These are phyloP conservation scores for Hippocampus mohnikei DNA, from an alignment of 2,113 vertebrate genomes.

Conservation along the genomic window DNA sequence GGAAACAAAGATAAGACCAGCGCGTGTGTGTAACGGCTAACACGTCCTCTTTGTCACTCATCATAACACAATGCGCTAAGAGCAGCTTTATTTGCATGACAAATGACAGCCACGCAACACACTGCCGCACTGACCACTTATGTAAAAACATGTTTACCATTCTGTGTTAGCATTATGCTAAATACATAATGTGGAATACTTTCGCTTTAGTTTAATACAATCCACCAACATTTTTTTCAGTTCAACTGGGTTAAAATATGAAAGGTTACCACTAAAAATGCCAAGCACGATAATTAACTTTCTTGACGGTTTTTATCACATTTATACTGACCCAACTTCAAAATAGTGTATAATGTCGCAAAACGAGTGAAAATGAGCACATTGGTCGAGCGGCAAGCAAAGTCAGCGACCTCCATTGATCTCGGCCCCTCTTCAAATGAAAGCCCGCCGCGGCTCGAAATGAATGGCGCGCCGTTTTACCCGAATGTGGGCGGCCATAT, in stretches of 20 bases:
- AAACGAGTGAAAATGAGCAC: not conserved
- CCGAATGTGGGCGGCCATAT: not conserved
- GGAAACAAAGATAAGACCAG: not conserved
- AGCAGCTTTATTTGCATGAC: not conserved
- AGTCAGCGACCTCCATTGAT: not conserved
- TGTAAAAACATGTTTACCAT: too few species aligned
- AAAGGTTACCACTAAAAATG: too few species aligned
- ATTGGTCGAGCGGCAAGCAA: not conserved
- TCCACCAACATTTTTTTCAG: too few species aligned
- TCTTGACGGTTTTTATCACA: not conserved
- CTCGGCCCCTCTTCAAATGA: not conserved
- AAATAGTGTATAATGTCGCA: not conserved
- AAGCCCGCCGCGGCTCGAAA: not conserved
- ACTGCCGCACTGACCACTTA: too few species aligned
- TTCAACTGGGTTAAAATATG: too few species aligned
- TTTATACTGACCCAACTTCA: not conserved
- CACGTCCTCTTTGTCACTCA: not conserved
- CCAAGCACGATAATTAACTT: too few species aligned
- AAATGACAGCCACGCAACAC: not conserved
- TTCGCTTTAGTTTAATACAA: too few species aligned
- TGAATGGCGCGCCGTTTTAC: not conserved
- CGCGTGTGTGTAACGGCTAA: not conserved
- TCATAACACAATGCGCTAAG: not conserved
- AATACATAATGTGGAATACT: too few species aligned
- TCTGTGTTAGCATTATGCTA: too few species aligned